Evolutionary conservation across 30 jellyfish, hydroid and myxozoan genomes (phyloP).

Genomic region (Mastigias papua): DNA sequence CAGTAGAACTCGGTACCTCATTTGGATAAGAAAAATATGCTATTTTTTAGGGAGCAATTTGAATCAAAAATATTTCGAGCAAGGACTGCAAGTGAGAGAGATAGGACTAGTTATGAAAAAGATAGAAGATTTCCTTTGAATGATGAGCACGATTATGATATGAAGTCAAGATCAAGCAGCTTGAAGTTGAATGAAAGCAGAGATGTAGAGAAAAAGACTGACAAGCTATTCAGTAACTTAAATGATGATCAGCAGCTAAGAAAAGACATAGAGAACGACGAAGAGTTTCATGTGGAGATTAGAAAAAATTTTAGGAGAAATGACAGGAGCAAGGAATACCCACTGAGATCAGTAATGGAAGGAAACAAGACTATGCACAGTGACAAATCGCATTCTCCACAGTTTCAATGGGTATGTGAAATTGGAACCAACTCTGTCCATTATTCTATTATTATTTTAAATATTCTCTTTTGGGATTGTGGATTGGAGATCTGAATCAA

Average conservation of each 20-base stretch:
- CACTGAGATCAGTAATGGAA: constrained; percentile 46
- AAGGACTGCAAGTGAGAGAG: constrained; percentile 3
- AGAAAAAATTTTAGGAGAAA: background rate
- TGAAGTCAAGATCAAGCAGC: constrained; percentile 1
- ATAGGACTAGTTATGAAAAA: background rate
- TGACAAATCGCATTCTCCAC: background rate
- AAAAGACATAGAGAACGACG: background rate
- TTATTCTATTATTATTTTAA: too few species aligned
- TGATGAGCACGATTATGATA: background rate
- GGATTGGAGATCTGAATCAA: too few species aligned
- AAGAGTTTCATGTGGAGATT: background rate
- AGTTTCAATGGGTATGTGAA: constrained; percentile 31
- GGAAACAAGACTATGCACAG: background rate
- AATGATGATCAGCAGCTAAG: background rate
- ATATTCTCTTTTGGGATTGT: background rate
- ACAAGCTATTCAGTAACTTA: constrained; percentile 5
- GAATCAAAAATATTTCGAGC: constrained; percentile 5
- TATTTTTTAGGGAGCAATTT: constrained; percentile 37
- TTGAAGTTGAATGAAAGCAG: background rate
- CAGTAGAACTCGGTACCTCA: too few species aligned
- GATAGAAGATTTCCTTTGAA: background rate
- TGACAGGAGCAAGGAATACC: constrained; percentile 33
- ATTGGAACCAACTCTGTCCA: background rate
- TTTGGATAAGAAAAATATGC: background rate
- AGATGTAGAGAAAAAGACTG: background rate